Conservation (phyloP, 53 echinoderm and acorn worm genomes). For the Holothuria leucospilota region DNA sequence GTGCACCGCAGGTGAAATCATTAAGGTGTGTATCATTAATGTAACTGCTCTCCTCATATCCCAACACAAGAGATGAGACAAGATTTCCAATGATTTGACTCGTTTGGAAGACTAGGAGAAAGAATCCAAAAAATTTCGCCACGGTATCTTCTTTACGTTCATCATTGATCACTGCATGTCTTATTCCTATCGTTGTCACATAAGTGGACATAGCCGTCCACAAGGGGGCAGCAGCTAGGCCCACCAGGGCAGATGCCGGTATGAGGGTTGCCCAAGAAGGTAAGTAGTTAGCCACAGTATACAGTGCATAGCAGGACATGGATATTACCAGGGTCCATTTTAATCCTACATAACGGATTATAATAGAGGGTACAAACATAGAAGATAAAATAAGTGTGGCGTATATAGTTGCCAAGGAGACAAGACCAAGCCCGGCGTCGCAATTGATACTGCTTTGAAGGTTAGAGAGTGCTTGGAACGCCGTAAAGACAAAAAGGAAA, state of each 20-base stretch:
- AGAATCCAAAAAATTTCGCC: conserved; percentile 88
- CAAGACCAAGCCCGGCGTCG: conserved; percentile 87
- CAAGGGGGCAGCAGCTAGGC: conserved; percentile 88
- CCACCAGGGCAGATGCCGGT: conserved; percentile 95
- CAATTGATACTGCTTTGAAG: conserved; percentile 98
- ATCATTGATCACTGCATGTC: conserved; percentile 65
- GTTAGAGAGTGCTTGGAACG: conserved; percentile 88
- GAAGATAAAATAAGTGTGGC: conserved; percentile 76
- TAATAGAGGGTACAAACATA: conserved; percentile 69
- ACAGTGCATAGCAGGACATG: conserved; percentile 77
- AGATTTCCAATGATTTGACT: conserved; percentile 91
- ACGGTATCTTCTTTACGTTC: conserved; percentile 71
- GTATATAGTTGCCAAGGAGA: conserved; percentile 85
- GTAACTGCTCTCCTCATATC: conserved; percentile 31
- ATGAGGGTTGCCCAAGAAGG: conserved; percentile 89
- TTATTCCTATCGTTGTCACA: conserved; percentile 76
- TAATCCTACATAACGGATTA: conserved; percentile 83
- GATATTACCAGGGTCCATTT: conserved; percentile 81
- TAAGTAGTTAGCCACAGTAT: conserved; percentile 83
- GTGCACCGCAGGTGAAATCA: conserved; percentile 70
- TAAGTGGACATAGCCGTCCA: conserved; percentile 96
- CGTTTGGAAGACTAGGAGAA: conserved; percentile 91
- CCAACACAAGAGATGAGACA: conserved; percentile 82
- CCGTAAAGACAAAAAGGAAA: conserved; percentile 88
- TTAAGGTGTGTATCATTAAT: neutral